Percentiles rank a stretch among this genome's conserved stretches.
These are phyloP conservation scores for Acipenser transmontanus DNA, from an alignment of 2,797 vertebrate genomes.

Conservation along the genomic window DNA sequence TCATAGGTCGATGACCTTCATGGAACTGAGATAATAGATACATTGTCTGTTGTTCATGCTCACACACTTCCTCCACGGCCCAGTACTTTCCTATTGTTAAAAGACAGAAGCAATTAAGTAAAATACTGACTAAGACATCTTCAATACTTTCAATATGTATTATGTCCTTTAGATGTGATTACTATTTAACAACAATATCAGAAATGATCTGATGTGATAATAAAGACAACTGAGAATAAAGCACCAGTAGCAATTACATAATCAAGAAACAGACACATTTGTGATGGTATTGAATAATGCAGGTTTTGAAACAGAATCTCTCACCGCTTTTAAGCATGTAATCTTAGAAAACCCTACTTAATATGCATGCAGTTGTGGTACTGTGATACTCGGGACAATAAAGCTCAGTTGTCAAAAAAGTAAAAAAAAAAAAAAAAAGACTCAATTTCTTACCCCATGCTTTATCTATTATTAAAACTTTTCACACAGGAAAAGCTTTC, in stretches of 20 bases:
- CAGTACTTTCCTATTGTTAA: constrained; percentile 84
- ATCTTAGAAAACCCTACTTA: not conserved
- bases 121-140: constrained; percentile 73
- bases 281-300: constrained; percentile 29
- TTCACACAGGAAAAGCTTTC: too few relatives aligned
- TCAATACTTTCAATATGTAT: constrained; percentile 74
- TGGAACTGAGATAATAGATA: constrained; percentile 90
- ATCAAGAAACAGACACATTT: constrained; percentile 33
- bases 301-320: constrained; percentile 10
- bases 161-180: constrained; percentile 57
- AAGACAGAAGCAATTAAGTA: constrained; percentile 93
- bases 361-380: not conserved
- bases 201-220: constrained; percentile 64
- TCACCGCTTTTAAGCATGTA: not conserved
- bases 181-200: constrained; percentile 59
- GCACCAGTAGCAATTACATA: constrained; percentile 43
- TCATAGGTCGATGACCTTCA: constrained; percentile 84
- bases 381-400: not conserved
- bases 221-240: constrained; percentile 57
- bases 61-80: constrained; percentile 78
- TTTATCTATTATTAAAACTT: too few relatives aligned
- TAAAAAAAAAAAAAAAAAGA: not conserved
- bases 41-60: constrained; percentile 70
- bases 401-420: constrained; percentile 1
- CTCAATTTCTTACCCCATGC: not conserved